phyloP scores from a whole-genome alignment of 2,888 invertebrate genomes.

The Agrotis exclamationis region DNA sequence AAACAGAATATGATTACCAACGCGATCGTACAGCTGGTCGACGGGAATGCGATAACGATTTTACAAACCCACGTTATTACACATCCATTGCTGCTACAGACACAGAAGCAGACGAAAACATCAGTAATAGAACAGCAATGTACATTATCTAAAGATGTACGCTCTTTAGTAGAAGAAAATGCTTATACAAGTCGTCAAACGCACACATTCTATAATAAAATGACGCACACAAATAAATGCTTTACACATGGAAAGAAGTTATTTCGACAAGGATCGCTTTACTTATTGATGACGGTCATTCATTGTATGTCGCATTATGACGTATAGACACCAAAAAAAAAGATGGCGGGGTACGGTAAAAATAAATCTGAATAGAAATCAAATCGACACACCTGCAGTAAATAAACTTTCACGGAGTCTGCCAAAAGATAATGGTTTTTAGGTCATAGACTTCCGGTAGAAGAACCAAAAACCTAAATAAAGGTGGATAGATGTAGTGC shows the following conservation, averaged over 20 bases:
- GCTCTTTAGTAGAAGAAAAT: not conserved
- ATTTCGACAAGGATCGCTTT: conserved; percentile 74
- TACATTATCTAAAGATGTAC: conserved; percentile 1
- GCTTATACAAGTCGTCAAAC: conserved; percentile 60
- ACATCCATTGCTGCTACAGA: conserved; percentile 65
- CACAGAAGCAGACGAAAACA: not conserved
- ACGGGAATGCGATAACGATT: conserved; percentile 61
- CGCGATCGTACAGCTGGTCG: conserved; percentile 82
- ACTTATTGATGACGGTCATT: conserved; percentile 65
- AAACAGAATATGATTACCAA: conserved; percentile 83
- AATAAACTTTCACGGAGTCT: conserved; percentile 16
- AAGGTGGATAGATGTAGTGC: conserved; percentile 18
- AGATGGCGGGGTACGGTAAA: not conserved
- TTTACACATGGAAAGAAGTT: conserved; percentile 75
- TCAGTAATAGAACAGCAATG: conserved; percentile 20
- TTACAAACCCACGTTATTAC: conserved; percentile 28
- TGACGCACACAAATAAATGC: conserved; percentile 63
- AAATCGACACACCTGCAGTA: conserved; percentile 12
- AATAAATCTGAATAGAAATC: conserved; percentile 37
- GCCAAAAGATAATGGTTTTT: conserved; percentile 39
- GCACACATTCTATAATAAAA: conserved; percentile 64
- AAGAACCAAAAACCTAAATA: conserved; percentile 8
- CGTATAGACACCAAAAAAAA: conserved; percentile 19
- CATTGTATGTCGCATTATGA: conserved; percentile 56
- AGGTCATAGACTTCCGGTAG: conserved; percentile 31